Conservation (phyloP, 2,888 invertebrate species). For the Drosophila prostipennis region DNA sequence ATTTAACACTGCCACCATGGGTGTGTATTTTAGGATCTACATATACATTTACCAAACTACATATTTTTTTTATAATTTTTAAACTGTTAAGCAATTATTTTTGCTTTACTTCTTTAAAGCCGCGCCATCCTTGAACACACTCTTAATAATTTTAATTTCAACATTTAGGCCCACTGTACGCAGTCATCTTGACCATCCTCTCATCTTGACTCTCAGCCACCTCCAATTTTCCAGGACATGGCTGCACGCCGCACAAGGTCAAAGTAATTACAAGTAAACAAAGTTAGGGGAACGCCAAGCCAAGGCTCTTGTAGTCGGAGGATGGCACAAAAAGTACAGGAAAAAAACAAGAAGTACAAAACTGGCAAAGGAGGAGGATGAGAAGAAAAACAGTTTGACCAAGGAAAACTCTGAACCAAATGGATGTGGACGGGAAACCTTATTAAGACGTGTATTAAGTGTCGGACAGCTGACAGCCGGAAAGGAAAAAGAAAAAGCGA, state of each 20-base stretch:
- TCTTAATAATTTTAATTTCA: too few species aligned
- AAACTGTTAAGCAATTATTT: too few species aligned
- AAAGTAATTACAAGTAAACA: slow-evolving; percentile 57
- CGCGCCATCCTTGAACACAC: too few species aligned
- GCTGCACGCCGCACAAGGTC: slow-evolving; percentile 33
- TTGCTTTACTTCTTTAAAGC: too few species aligned
- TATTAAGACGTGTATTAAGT: slow-evolving; percentile 30
- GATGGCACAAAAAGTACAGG: background rate
- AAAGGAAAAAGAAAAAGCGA: background rate
- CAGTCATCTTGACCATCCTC: background rate
- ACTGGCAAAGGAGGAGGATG: background rate
- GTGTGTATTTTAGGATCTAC: background rate
- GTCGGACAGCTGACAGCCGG: slow-evolving; percentile 12
- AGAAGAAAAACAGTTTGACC: slow-evolving; percentile 16
- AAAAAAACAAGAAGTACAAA: background rate
- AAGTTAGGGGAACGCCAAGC: slow-evolving; percentile 29
- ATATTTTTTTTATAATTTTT: too few species aligned
- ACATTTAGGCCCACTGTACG: background rate
- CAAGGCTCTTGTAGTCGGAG: slow-evolving; percentile 3
- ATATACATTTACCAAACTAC: too few species aligned
- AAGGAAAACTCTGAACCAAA: slow-evolving; percentile 6
- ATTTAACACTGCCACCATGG: slow-evolving; percentile 12
- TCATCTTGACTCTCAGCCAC: background rate
- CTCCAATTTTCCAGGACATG: background rate
- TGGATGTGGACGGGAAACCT: slow-evolving; percentile 15